Conservation (phyloP, 2,797 vertebrate genomes). For the Eulemur albifrons region DNA sequence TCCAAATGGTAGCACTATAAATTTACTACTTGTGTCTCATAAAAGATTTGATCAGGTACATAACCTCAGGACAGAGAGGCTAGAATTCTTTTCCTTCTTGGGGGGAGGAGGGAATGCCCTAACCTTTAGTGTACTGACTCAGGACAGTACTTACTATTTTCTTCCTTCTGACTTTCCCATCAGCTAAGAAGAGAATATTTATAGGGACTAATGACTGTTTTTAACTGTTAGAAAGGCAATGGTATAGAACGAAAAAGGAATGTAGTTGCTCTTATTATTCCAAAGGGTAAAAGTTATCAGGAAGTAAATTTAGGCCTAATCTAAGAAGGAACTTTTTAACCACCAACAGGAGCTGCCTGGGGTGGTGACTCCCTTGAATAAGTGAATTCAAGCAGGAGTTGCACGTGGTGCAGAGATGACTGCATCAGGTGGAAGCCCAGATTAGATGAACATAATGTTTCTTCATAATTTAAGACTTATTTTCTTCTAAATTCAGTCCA, state of each 20-base stretch:
- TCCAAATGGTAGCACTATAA: neutral
- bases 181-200: neutral
- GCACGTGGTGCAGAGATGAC: accelerated
- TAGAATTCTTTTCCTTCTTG: neutral
- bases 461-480: neutral
- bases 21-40: neutral
- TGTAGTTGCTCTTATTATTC: neutral
- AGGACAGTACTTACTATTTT: accelerated
- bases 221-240: neutral
- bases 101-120: neutral
- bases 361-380: no score
- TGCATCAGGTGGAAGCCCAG: no score
- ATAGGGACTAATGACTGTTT: neutral
- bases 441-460: no score
- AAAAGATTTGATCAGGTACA: neutral
- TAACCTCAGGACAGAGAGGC: neutral
- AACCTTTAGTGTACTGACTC: neutral
- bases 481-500: neutral
- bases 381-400: neutral
- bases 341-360: accelerated
- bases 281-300: neutral
- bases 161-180: neutral
- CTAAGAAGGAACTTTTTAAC: neutral
- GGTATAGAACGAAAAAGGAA: neutral
- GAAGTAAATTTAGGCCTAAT: neutral